A percentile compares a stretch with the other conserved stretches of the same genome.
Evolutionary conservation across 2,797 vertebrate species (phyloP).

Genomic region (Danio kyathit): DNA sequence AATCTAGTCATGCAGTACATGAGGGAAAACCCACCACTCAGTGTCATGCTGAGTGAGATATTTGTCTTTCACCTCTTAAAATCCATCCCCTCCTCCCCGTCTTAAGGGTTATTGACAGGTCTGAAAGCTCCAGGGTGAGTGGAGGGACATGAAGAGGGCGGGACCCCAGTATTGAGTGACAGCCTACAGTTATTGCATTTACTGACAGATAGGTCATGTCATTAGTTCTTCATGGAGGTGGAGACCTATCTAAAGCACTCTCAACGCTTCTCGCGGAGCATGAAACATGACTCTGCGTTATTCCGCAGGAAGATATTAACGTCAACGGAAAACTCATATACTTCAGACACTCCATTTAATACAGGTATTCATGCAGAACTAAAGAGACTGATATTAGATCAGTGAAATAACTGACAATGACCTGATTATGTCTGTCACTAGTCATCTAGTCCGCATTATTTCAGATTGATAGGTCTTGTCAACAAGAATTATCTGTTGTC

Average conservation of each 20-base stretch:
- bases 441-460: not conserved
- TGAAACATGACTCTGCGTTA: constrained; percentile 16
- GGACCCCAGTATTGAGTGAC: constrained; percentile 63
- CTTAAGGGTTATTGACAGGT: constrained; percentile 69
- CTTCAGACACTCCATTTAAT: constrained; percentile 8
- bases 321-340: constrained; percentile 17
- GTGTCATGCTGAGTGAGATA: constrained; percentile 50
- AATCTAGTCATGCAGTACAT: constrained; percentile 22
- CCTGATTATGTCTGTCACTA: constrained; percentile 23
- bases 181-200: constrained; percentile 55
- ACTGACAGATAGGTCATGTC: constrained; percentile 68
- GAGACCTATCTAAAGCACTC: constrained; percentile 54
- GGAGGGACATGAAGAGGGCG: constrained; percentile 59
- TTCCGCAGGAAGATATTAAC: not conserved
- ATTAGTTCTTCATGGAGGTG: constrained; percentile 59
- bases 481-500: constrained; percentile 11
- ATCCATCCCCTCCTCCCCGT: constrained; percentile 21
- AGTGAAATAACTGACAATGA: constrained; percentile 22
- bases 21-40: constrained; percentile 26
- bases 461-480: not conserved
- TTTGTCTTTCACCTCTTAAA: constrained; percentile 64
- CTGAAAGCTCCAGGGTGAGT: constrained; percentile 61
- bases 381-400: constrained; percentile 16
- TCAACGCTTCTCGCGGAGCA: not conserved
- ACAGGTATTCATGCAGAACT: constrained; percentile 15